Evolutionary conservation across 2,113 vertebrate species (phyloP), one percentile per base, ranked within the genome.

Genomic region (Micromys minutus): DNA sequence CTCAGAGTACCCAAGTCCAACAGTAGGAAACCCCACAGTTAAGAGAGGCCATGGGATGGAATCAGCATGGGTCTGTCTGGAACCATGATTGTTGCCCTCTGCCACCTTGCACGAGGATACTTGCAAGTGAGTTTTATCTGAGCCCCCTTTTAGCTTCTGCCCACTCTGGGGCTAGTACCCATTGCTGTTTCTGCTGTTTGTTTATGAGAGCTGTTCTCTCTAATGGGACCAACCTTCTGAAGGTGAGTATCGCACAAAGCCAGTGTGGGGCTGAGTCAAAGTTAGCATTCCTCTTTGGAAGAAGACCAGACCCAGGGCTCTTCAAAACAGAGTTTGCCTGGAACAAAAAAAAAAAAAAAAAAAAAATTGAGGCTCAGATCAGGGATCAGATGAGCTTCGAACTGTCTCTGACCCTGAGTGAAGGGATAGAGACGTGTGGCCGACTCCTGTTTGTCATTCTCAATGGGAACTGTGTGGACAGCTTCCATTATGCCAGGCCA

Each of bases 361-460:
- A 50, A 50, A 50, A 10, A 50, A 50, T 7, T 5, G 50, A 63
- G 59, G 75, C 87, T 97, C 79, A 24, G 81, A 63, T 96, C 79
- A 96, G 98, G 94, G 96, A 47, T 85, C 95, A 87, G 57, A 91
- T 96, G 85, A 67, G 3, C 0, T 96, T 83, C 50, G 87, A 69
- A 47, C 86, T 74, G 69, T 39, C 96, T 95, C 86, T 96, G 42
- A 94, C 94, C 94, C 94, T 75, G 95, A 96, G 95, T 97, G 97
- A 91, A 89, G 36, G 94, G 90, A 97, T 89, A 90, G 94, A 97
- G 96, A 95, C 96, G 95, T 2, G 17, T n/a, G 81, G 45, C 67
- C 72, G 74, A 93, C 96, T 97, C 97, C 98, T 98, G 97, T 97
- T 98, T 93, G 45, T 97, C 97, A 97, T 97, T 98, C 97, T 97